Evolutionary conservation across 2,888 invertebrate genomes (phyloP), one percentile per base, ranked within the genome.

Genomic region (Diarsia rubi): DNA sequence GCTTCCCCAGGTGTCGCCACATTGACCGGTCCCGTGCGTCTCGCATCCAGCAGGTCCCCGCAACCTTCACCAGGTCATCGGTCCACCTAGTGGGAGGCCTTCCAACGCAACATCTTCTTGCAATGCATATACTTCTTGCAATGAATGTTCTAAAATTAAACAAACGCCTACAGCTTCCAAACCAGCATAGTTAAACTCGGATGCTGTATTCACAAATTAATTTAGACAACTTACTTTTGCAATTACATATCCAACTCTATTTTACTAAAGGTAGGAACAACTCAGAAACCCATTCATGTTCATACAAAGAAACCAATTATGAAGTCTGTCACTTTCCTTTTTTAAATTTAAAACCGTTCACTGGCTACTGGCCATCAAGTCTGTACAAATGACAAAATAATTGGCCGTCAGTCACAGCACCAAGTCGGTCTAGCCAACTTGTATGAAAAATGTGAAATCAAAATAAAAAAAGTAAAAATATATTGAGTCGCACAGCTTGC

Each of bases 351-450:
- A 57, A 75, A 27, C 21, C 42, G 1, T 37, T 62, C 31, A n/a
- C 19, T n/a, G 47, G 37, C 45, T 24, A 44, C 14, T 16, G 24
- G 27, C 49, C 21, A 65, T 37, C 59, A 72, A 81, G 63, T 75
- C 70, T 75, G 76, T 67, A 87, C 42, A 83, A 79, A 85, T 73
- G 52, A 74, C 63, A 64, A 79, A 85, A 81, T 87, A 87, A 86
- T 86, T 86, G 88, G 75, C 79, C 71, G 88, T 86, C 86, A 86
- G 60, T 76, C 75, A 71, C 88, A 87, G 76, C 59, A 57, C 37
- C 37, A 31, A 63, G 59, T 31, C 59, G 72, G 47, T 72, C 70
- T 37, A 66, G 83, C 73, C 81, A 63, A 81, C 67, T 81, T 86
- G 67, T 81, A 81, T 86, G 86, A 87, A 86, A 84, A 81, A 78